A percentile compares a stretch with the other conserved stretches of the same genome.
Evolutionary conservation across 37 sponge, comb jelly and placozoan genomes (phyloP).

Genomic region (Mnemiopsis leidyi): DNA sequence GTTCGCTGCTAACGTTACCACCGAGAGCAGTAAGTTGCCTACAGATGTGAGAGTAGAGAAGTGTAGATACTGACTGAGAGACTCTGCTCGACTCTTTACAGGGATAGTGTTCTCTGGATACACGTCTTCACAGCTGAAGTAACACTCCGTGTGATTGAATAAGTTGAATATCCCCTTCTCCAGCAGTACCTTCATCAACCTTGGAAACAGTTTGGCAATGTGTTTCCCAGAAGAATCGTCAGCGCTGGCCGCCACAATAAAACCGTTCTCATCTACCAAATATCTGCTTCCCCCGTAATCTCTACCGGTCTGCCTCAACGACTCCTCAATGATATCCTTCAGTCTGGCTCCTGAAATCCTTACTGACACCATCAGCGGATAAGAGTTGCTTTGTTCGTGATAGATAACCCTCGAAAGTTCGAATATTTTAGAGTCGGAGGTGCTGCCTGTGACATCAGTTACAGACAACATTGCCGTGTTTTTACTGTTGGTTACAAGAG

Average conservation of each 20-base stretch:
- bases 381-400: conserved; percentile 23
- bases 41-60: not conserved
- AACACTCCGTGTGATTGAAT: conserved; percentile 55
- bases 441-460: not conserved
- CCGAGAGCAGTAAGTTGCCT: not conserved
- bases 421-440: not conserved
- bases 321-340: not conserved
- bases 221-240: not conserved
- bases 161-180: not conserved
- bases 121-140: not conserved
- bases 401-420: conserved; percentile 30
- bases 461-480: conserved; percentile 1
- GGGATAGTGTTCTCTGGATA: not conserved
- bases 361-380: conserved; percentile 32
- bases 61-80: not conserved
- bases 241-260: not conserved
- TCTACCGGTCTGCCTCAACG: not conserved
- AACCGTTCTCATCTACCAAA: conserved; percentile 32
- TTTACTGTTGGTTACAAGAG: conserved; percentile 23
- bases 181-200: not conserved
- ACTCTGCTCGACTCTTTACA: not conserved
- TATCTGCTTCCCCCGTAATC: not conserved
- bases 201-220: not conserved
- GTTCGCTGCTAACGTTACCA: not conserved
- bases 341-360: not conserved